Evolutionary conservation across 2,113 vertebrate genomes (phyloP).

Genomic region (Notechis scutatus): DNA sequence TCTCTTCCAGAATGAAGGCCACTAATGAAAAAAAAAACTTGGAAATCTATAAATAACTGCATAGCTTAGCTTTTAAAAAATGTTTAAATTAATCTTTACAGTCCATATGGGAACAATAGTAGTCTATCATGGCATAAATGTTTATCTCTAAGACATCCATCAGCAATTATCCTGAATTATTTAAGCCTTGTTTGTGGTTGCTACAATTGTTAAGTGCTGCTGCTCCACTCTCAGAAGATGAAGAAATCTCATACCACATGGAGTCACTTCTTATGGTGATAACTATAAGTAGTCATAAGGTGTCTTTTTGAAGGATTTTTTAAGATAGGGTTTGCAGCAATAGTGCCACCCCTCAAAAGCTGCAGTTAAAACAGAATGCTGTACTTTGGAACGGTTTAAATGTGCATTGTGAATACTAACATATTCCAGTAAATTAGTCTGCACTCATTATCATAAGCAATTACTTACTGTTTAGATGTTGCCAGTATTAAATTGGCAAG

Average conservation of each 20-base stretch:
- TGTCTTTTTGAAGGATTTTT: constrained; percentile 67
- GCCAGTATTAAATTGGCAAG: constrained; percentile 73
- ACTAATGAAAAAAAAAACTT: constrained; percentile 13
- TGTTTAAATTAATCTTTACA: constrained; percentile 58
- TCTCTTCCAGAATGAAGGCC: constrained; percentile 33
- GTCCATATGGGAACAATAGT: constrained; percentile 39
- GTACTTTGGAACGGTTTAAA: constrained; percentile 72
- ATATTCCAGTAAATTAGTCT: constrained; percentile 84
- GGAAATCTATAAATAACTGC: constrained; percentile 1
- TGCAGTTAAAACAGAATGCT: constrained; percentile 65
- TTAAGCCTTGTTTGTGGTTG: constrained; percentile 41
- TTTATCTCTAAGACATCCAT: constrained; percentile 40
- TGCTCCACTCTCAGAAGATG: constrained; percentile 62
- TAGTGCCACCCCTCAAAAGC: constrained; percentile 58
- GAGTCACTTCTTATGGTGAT: constrained; percentile 63
- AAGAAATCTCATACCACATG: constrained; percentile 67
- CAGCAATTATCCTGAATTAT: constrained; percentile 61
- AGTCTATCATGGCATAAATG: constrained; percentile 35
- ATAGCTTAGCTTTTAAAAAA: constrained; percentile 45
- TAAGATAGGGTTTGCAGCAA: constrained; percentile 55
- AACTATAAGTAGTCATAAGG: constrained; percentile 54
- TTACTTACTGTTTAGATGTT: constrained; percentile 81
- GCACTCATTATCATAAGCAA: constrained; percentile 82
- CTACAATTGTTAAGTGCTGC: constrained; percentile 24
- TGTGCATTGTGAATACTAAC: constrained; percentile 77